A percentile compares a stretch with the other conserved stretches of the same genome.
phyloP scores from a whole-genome alignment of 2,113 vertebrate genomes.

The Aptenodytes forsteri region DNA sequence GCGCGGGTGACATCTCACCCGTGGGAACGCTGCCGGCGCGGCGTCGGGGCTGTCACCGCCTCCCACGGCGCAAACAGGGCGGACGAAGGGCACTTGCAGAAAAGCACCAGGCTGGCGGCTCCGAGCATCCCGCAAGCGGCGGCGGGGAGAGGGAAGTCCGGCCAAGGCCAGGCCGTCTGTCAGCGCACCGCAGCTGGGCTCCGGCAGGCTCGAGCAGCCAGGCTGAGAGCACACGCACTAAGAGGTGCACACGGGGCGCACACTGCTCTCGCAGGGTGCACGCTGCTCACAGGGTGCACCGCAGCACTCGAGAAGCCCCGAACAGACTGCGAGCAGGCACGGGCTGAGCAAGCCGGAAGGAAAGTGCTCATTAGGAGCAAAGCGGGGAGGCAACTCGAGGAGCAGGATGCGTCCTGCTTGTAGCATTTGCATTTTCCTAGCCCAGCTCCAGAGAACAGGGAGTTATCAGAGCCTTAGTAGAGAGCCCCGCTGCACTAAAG shows the following conservation, averaged over 20 bases:
- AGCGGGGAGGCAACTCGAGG: not conserved
- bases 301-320: not conserved
- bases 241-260: not conserved
- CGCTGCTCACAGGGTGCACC: not conserved
- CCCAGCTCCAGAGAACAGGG: not conserved
- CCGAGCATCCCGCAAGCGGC: accelerated
- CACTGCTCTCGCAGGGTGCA: not conserved
- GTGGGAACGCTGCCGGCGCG: not conserved
- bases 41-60: not conserved
- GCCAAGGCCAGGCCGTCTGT: not conserved
- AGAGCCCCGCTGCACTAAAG: not conserved
- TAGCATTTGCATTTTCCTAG: not conserved
- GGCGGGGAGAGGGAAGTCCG: accelerated
- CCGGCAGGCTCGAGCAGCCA: accelerated
- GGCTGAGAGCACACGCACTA: accelerated
- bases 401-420: not conserved
- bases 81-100: accelerated
- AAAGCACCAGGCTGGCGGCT: not conserved
- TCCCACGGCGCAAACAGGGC: not conserved
- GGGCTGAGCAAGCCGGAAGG: not conserved
- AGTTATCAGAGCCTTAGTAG: not conserved
- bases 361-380: not conserved
- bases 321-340: not conserved
- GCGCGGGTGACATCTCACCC: slow-evolving; percentile 12
- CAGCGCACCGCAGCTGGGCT: accelerated